Percentiles rank a stretch among this genome's conserved stretches.
These are phyloP conservation scores for Melanostoma scalare DNA, from an alignment of 2,888 invertebrate genomes.

Conservation along the genomic window DNA sequence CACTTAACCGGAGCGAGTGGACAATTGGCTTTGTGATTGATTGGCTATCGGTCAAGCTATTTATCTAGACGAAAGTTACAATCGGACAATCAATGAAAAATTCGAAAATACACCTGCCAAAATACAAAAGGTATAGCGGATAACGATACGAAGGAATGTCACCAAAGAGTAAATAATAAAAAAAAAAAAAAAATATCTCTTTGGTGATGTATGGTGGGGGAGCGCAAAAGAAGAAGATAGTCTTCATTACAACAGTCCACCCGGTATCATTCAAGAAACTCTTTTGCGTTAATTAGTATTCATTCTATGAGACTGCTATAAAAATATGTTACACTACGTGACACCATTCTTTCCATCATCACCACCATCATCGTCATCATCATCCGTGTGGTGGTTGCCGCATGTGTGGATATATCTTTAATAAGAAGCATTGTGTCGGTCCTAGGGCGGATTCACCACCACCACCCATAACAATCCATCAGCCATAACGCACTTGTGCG, in stretches of 20 bases:
- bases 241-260: slow-evolving; percentile 3
- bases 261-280: slow-evolving; percentile 22
- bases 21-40: slow-evolving; percentile 81
- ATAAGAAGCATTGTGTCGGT: slow-evolving; percentile 29
- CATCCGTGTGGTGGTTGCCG: neutral
- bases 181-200: neutral
- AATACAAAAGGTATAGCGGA: slow-evolving; percentile 45
- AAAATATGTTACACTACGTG: slow-evolving; percentile 74
- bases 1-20: slow-evolving; percentile 79
- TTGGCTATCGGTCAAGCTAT: slow-evolving; percentile 79
- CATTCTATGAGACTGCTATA: slow-evolving; percentile 55
- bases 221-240: neutral
- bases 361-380: neutral
- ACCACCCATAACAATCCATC: slow-evolving; percentile 23
- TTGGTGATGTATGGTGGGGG: neutral
- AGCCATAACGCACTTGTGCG: neutral
- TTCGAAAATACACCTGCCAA: slow-evolving; percentile 66
- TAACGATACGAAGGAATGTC: slow-evolving; percentile 44
- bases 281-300: slow-evolving; percentile 62
- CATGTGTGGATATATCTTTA: slow-evolving; percentile 17
- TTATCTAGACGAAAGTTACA: slow-evolving; percentile 76
- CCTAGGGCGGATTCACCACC: slow-evolving; percentile 60
- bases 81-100: slow-evolving; percentile 20
- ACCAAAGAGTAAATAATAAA: slow-evolving; percentile 23
- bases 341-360: slow-evolving; percentile 70